These are phyloP conservation scores for Zygothrica quintamaculata DNA, from an alignment of 2,888 invertebrate species.

Conservation along the genomic window DNA sequence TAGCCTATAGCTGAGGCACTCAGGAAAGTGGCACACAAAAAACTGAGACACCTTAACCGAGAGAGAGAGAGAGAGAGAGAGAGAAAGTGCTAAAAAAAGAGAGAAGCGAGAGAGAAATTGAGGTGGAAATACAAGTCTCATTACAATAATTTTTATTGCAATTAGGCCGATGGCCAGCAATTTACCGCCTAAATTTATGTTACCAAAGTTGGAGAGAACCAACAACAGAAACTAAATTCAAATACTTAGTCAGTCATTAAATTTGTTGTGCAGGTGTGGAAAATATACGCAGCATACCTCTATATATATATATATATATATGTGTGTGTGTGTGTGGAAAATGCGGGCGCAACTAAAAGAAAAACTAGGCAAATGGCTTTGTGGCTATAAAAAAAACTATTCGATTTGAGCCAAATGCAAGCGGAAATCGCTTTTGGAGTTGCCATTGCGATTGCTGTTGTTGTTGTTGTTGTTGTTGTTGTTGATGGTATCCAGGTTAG, in stretches of 20 bases:
- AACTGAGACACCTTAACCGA: neutral
- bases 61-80: neutral
- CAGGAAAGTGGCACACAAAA: constrained; percentile 34
- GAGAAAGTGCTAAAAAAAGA: constrained; percentile 4
- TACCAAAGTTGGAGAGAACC: constrained; percentile 23
- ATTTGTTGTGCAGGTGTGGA: constrained; percentile 37
- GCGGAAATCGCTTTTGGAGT: constrained; percentile 41
- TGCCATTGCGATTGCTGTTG: constrained; percentile 16
- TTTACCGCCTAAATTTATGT: constrained; percentile 49
- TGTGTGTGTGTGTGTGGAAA: constrained; percentile 21
- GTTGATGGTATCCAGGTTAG: neutral
- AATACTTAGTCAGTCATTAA: constrained; percentile 42
- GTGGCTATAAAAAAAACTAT: constrained; percentile 23
- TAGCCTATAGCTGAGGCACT: constrained; percentile 16
- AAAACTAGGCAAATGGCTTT: constrained; percentile 35
- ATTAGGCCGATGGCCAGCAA: constrained; percentile 47
- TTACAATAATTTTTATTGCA: constrained; percentile 27
- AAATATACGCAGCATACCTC: constrained; percentile 31
- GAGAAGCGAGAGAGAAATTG: constrained; percentile 5
- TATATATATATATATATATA: no score
- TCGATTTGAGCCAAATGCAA: constrained; percentile 38
- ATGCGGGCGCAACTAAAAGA: constrained; percentile 22
- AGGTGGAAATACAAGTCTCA: neutral
- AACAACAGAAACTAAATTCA: constrained; percentile 17
- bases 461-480: constrained; percentile 5